These are phyloP conservation scores for Corvus hawaiiensis DNA, from an alignment of 2,113 vertebrate species.

Conservation along the genomic window DNA sequence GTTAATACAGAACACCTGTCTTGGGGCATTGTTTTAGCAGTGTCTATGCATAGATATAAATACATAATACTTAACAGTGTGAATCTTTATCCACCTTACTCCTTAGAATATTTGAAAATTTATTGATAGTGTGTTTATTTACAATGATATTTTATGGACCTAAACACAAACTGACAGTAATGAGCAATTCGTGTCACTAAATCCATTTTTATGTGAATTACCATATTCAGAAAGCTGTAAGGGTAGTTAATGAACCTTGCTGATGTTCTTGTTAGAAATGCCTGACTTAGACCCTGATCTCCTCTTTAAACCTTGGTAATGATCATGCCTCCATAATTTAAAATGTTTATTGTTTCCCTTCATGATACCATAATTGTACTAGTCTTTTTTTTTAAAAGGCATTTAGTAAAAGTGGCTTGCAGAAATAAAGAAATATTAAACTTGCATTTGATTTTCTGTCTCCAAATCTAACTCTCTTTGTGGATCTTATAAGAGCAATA, in stretches of 20 bases:
- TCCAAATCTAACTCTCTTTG: background rate
- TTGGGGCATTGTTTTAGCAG: background rate
- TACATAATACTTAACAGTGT: conserved; percentile 27
- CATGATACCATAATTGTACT: conserved; percentile 44
- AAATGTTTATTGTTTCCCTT: conserved; percentile 55
- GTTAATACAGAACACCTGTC: background rate
- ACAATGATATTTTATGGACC: conserved; percentile 66
- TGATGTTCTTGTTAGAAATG: conserved; percentile 68
- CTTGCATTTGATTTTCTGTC: background rate
- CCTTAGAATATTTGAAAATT: conserved; percentile 54
- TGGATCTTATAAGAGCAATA: background rate
- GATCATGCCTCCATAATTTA: conserved; percentile 45
- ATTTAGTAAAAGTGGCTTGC: conserved; percentile 27
- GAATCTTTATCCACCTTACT: conserved; percentile 48
- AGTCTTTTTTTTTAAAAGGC: background rate
- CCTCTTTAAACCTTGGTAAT: conserved; percentile 38
- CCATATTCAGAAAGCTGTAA: conserved; percentile 53
- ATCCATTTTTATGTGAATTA: conserved; percentile 73
- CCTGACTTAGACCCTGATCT: conserved; percentile 53
- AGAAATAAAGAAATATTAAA: conserved; percentile 18
- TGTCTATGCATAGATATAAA: background rate
- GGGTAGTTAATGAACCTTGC: conserved; percentile 72
- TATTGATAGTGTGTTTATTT: conserved; percentile 68
- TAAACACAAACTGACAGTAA: conserved; percentile 66
- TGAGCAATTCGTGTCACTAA: conserved; percentile 64